Conservation (phyloP, 2,113 vertebrate genomes). For the Ivindomyrus marchei region DNA sequence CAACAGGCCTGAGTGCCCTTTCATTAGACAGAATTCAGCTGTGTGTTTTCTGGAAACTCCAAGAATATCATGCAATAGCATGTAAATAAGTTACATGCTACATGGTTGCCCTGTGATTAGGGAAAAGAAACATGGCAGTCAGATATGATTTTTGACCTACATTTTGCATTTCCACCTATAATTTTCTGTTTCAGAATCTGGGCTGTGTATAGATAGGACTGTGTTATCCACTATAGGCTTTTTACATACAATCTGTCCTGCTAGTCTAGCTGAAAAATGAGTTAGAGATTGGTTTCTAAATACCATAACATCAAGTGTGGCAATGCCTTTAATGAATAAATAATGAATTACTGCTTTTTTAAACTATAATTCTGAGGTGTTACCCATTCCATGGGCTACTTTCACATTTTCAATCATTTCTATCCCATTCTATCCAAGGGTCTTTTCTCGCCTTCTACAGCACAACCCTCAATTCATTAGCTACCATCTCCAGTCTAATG, state of each 20-base stretch:
- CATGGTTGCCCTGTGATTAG: background rate
- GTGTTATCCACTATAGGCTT: background rate
- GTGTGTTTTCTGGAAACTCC: background rate
- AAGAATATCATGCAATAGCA: background rate
- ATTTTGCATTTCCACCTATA: background rate
- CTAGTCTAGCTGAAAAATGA: background rate
- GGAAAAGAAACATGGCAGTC: background rate
- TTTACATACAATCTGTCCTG: background rate
- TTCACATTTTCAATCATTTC: background rate
- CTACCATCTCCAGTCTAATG: conserved; percentile 51
- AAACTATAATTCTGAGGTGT: background rate
- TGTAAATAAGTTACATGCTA: background rate
- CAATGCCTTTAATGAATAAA: background rate
- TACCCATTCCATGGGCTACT: background rate
- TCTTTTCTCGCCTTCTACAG: background rate
- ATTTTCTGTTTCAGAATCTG: background rate
- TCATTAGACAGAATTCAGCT: background rate
- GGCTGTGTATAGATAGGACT: background rate
- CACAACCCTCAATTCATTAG: conserved; percentile 9
- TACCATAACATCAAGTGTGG: background rate
- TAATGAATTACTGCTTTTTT: background rate
- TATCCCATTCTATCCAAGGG: conserved; percentile 1
- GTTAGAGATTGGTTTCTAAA: background rate
- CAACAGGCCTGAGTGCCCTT: background rate
- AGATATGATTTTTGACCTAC: background rate